Percentiles rank a stretch among this genome's conserved stretches.
phyloP scores from a whole-genome alignment of 1,140 invertebrate genomes.

The Acyrthosiphon pisum region DNA sequence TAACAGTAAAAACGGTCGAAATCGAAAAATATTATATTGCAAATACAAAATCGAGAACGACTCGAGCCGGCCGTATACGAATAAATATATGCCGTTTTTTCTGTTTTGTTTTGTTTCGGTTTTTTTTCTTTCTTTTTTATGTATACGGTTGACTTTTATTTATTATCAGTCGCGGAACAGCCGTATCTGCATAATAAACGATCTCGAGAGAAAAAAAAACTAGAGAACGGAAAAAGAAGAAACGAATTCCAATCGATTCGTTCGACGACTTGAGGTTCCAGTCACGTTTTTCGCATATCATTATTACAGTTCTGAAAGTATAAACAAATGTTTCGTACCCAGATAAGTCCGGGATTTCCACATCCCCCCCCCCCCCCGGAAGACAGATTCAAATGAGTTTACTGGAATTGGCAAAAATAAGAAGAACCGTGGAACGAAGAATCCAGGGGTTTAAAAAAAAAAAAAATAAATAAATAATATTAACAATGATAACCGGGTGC shows the following conservation, averaged over 20 bases:
- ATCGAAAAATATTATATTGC: slow-evolving; percentile 51
- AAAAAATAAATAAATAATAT: neutral
- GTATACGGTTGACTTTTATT: slow-evolving; percentile 51
- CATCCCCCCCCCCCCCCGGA: slow-evolving; percentile 29
- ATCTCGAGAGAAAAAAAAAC: slow-evolving; percentile 6
- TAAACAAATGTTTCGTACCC: slow-evolving; percentile 44
- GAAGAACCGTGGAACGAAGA: neutral
- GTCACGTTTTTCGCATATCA: slow-evolving; percentile 56
- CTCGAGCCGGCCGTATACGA: slow-evolving; percentile 17
- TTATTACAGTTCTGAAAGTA: slow-evolving; percentile 55
- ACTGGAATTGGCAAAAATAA: slow-evolving; percentile 22
- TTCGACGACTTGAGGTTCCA: slow-evolving; percentile 49
- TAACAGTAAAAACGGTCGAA: slow-evolving; percentile 46
- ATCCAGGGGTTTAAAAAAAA: neutral
- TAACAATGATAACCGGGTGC: neutral
- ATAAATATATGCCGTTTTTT: slow-evolving; percentile 31
- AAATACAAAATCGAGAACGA: slow-evolving; percentile 43
- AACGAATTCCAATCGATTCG: slow-evolving; percentile 55
- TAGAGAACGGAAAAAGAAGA: neutral
- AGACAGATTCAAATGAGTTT: slow-evolving; percentile 54
- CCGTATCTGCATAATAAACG: slow-evolving; percentile 57
- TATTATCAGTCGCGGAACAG: slow-evolving; percentile 55
- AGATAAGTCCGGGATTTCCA: slow-evolving; percentile 52
- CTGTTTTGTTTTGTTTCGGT: slow-evolving; percentile 11
- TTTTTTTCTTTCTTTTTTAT: neutral